Conservation (phyloP, 2,797 vertebrate genomes). For the Caiman crocodilus region DNA sequence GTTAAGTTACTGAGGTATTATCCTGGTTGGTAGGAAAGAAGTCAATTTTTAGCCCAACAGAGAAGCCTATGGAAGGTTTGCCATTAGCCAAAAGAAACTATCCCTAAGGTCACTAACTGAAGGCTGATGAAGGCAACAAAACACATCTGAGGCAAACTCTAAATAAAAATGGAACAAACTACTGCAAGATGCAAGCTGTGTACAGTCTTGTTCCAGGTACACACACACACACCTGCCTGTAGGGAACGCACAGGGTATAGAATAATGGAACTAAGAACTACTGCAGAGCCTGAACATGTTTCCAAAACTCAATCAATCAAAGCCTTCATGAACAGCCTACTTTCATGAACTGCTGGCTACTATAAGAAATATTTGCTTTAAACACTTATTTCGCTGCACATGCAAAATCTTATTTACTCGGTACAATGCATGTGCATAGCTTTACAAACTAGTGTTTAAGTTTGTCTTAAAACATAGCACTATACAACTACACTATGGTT, state of each 20-base stretch:
- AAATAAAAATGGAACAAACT: slow-evolving; percentile 53
- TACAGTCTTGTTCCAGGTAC: slow-evolving; percentile 14
- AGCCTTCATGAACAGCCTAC: background rate
- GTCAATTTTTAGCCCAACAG: slow-evolving; percentile 23
- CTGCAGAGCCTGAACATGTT: background rate
- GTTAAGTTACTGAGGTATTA: slow-evolving; percentile 45
- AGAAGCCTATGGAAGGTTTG: slow-evolving; percentile 41
- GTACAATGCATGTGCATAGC: background rate
- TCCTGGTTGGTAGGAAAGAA: slow-evolving; percentile 15
- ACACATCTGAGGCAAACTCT: slow-evolving; percentile 50
- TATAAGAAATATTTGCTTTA: no score
- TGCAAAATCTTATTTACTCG: background rate
- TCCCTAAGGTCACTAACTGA: slow-evolving; percentile 49
- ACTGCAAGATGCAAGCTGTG: slow-evolving; percentile 16
- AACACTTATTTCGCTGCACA: background rate
- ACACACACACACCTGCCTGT: background rate
- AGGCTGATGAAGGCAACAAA: slow-evolving; percentile 31
- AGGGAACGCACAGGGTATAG: background rate
- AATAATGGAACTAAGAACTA: background rate
- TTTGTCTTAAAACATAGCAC: background rate
- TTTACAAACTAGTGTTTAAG: background rate
- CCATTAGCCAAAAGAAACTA: slow-evolving; percentile 48
- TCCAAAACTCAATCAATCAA: background rate
- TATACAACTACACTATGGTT: background rate
- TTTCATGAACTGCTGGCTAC: background rate